Conservation (phyloP, 2,888 invertebrate species). For the Leptopilina myrica region DNA sequence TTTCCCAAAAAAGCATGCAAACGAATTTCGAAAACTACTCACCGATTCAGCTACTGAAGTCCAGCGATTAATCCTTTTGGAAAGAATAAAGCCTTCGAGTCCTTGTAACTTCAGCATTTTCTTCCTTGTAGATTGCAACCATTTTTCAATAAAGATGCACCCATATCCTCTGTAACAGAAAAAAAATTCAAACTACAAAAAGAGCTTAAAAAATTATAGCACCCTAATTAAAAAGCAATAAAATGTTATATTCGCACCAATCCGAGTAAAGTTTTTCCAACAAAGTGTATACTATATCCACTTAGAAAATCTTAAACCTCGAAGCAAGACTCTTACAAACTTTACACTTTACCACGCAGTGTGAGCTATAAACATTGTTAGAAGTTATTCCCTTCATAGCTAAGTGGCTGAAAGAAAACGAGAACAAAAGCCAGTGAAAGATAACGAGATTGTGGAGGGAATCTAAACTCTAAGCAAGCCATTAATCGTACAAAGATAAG, state of each 20-base stretch:
- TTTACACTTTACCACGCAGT: neutral
- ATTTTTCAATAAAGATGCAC: too few relatives aligned
- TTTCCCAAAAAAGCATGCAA: too few relatives aligned
- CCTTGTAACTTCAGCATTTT: too few relatives aligned
- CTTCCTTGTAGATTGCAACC: too few relatives aligned
- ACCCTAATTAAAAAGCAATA: slow-evolving; percentile 2
- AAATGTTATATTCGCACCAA: slow-evolving; percentile 10
- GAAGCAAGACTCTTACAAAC: slow-evolving; percentile 8
- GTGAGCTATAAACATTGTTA: slow-evolving; percentile 25
- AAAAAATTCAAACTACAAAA: neutral
- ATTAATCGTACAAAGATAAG: slow-evolving; percentile 39
- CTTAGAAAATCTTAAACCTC: slow-evolving; percentile 26
- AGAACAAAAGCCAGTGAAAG: neutral
- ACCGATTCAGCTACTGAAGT: too few relatives aligned
- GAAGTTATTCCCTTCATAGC: slow-evolving; percentile 29
- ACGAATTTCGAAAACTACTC: too few relatives aligned
- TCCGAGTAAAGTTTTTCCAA: slow-evolving; percentile 24
- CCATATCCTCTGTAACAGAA: too few relatives aligned
- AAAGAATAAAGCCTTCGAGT: too few relatives aligned
- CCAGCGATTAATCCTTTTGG: too few relatives aligned
- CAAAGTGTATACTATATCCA: neutral
- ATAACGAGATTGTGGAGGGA: slow-evolving; percentile 21
- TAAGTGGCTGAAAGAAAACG: slow-evolving; percentile 20
- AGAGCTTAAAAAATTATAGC: neutral
- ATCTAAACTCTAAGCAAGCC: slow-evolving; percentile 33